Conservation (phyloP, 1,140 invertebrate species). For the Anthonomus grandis region DNA sequence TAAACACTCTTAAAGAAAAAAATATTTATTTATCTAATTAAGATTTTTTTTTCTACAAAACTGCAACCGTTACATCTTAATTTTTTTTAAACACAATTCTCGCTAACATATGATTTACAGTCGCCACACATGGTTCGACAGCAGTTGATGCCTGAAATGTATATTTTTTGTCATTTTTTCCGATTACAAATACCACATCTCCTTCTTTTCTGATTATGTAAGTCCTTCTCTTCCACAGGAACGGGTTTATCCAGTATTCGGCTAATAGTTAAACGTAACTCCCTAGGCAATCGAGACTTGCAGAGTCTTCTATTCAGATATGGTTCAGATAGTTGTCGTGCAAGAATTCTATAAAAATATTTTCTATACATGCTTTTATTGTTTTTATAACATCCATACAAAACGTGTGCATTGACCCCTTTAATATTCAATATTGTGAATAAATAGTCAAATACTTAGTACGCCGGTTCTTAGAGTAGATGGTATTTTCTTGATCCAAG, state of each 20-base stretch:
- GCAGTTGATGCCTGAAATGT: too few relatives aligned
- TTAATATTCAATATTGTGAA: conserved; percentile 14
- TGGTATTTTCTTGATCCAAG: conserved; percentile 46
- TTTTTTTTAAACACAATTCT: too few relatives aligned
- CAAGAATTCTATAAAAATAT: conserved; percentile 1
- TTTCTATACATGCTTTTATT: background rate
- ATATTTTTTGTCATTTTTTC: too few relatives aligned
- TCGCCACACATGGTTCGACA: too few relatives aligned
- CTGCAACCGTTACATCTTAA: too few relatives aligned
- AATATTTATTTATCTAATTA: too few relatives aligned
- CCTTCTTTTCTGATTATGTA: too few relatives aligned
- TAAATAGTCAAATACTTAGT: conserved; percentile 46
- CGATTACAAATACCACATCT: too few relatives aligned
- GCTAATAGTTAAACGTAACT: conserved; percentile 5
- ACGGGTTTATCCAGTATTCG: conserved; percentile 1
- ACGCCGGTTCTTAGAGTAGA: conserved; percentile 40
- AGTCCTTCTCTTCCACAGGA: background rate
- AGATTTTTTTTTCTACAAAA: too few relatives aligned
- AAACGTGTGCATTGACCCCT: conserved; percentile 8
- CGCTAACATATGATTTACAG: too few relatives aligned
- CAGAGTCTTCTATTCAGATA: conserved; percentile 1
- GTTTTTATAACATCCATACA: background rate
- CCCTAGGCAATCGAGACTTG: conserved; percentile 3
- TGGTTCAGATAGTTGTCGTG: conserved; percentile 10
- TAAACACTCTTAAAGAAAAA: too few relatives aligned